Evolutionary conservation across 1,140 invertebrate genomes (phyloP).

Genomic region (Aphidius ervi): DNA sequence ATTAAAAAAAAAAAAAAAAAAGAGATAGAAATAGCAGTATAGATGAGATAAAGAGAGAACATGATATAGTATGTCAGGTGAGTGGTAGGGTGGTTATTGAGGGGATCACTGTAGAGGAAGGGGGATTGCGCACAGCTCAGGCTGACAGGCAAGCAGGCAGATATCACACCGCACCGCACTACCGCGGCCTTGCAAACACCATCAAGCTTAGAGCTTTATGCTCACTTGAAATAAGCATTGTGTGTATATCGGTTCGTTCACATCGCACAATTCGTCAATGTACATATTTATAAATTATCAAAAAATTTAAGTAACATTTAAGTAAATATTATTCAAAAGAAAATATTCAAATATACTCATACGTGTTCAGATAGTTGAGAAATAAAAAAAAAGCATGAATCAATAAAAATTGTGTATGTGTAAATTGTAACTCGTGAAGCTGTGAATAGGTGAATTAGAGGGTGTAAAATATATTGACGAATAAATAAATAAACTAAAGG

Average conservation of each 20-base stretch:
- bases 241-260: slow-evolving; percentile 10
- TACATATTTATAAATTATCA: too few relatives aligned
- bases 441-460: too few relatives aligned
- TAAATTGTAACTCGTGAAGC: too few relatives aligned
- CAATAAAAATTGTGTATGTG: too few relatives aligned
- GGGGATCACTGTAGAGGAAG: slow-evolving; percentile 1
- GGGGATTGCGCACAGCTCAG: slow-evolving; percentile 26
- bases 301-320: too few relatives aligned
- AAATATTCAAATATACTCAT: too few relatives aligned
- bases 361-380: neutral
- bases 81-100: neutral
- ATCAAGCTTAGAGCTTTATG: slow-evolving; percentile 23
- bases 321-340: too few relatives aligned
- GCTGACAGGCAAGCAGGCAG: slow-evolving; percentile 26
- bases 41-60: slow-evolving; percentile 6
- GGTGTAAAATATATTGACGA: too few relatives aligned
- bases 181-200: slow-evolving; percentile 27
- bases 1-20: neutral
- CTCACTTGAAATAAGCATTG: slow-evolving; percentile 9
- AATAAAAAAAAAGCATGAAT: too few relatives aligned
- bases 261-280: neutral
- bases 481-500: too few relatives aligned
- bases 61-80: neutral
- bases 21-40: slow-evolving; percentile 7
- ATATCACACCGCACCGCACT: slow-evolving; percentile 21